phyloP scores from a whole-genome alignment of 1,140 invertebrate genomes.

The Caenorhabditis briggsae region DNA sequence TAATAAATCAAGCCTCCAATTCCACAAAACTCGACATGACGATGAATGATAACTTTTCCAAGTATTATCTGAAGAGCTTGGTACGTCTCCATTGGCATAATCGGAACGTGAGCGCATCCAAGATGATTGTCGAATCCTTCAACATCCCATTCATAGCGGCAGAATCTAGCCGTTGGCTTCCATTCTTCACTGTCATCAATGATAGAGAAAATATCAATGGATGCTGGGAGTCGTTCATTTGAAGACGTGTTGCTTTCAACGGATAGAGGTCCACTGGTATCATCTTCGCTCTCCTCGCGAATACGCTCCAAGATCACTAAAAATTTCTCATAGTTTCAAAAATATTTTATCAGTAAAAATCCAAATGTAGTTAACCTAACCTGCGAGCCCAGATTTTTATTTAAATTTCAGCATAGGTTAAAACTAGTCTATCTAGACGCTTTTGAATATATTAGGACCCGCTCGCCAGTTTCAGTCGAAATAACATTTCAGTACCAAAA shows the following conservation, averaged over 20 bases:
- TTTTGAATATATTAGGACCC: too few relatives aligned
- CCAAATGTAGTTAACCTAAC: too few relatives aligned
- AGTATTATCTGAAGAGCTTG: background rate
- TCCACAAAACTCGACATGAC: background rate
- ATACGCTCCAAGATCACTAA: background rate
- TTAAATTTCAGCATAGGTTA: too few relatives aligned
- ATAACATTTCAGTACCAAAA: too few relatives aligned
- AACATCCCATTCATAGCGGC: background rate
- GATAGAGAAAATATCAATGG: background rate
- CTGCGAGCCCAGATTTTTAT: too few relatives aligned
- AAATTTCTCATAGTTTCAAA: background rate
- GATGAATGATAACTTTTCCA: background rate
- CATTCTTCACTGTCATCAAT: background rate
- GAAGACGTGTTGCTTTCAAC: background rate
- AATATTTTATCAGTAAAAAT: too few relatives aligned
- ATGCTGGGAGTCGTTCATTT: background rate
- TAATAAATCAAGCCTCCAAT: background rate
- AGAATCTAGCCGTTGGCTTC: background rate
- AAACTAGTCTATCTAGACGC: too few relatives aligned
- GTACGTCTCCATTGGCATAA: background rate
- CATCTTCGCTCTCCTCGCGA: background rate
- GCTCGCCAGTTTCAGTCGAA: too few relatives aligned
- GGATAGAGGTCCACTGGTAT: background rate
- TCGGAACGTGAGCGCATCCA: conserved; percentile 9
- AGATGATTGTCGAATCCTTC: conserved; percentile 22